Base-by-base conservation (phyloP, 2,888 invertebrate species). In the Epistrophe grossulariae region DNA sequence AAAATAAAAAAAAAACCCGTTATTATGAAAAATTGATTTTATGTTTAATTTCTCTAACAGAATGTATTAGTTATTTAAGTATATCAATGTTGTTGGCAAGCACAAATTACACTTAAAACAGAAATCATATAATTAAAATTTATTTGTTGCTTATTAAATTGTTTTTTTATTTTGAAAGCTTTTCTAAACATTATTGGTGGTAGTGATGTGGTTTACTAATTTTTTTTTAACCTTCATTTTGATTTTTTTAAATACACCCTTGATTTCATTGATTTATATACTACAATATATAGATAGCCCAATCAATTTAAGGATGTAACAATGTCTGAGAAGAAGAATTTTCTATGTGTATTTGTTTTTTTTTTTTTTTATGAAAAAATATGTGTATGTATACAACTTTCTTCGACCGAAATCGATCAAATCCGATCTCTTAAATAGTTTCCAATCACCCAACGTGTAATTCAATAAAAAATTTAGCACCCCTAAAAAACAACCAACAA, bases 61-160 rank as follows among this genome's bases (percentile, higher is more conserved):
- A 70, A 70, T 70, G 70, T 70, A 70, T 87, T 82, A 77, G 79
- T 71, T 55, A 15, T 55, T 83, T 87, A 87, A 83, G 79, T 74
- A 72, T 82, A 72, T 82, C 13, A 71, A 79, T 87, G 59, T 79
- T 76, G 74, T 71, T 68, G 78, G 79, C 82, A 79, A 87, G 82
- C 85, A 82, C 73, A 79, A 71, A 68, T 79, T 50, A 45, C 80
- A 70, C 5, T 24, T 35, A 52, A 31, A 52, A 31, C 31, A 59
- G 28, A 60, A 77, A 76, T 52, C 24, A 68, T 66, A 50, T 66
- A 50, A 82, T 87, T 87, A 87, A 87, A 87, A 71, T 60, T 60
- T 82, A 28, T 64, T 71, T 68, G 79, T 80, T 76, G 70, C 70
- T 70, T 70, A 55, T 55, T 59, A 57, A 72, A 52, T 78, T 55